phyloP scores from a whole-genome alignment of 2,888 invertebrate species.

The Parthenolecanium corni region DNA sequence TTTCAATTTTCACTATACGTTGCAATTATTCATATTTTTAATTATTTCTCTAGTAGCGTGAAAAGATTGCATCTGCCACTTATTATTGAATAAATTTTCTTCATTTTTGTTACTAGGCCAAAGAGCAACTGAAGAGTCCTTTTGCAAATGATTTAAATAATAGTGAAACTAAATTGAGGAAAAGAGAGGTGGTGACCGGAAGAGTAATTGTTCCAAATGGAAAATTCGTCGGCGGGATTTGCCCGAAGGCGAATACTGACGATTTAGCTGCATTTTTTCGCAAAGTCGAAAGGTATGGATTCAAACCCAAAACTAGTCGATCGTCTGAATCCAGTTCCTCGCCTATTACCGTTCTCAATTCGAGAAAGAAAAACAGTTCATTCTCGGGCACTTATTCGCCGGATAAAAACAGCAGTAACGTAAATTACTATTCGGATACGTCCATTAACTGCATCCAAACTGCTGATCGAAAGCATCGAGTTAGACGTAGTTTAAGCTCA shows the following conservation, averaged over 20 bases:
- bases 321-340: not conserved
- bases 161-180: conserved; percentile 3
- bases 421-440: conserved; percentile 22
- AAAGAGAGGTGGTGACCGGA: not conserved
- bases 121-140: conserved; percentile 6
- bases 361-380: conserved; percentile 19
- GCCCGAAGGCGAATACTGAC: conserved; percentile 81
- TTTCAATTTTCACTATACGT: no score
- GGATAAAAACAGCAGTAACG: not conserved
- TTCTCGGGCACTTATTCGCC: not conserved
- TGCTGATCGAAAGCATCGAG: conserved; percentile 4
- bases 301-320: not conserved
- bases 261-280: conserved; percentile 86
- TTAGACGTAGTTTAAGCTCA: conserved; percentile 20
- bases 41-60: no score
- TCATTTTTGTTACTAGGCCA: conserved; percentile 8
- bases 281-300: conserved; percentile 13
- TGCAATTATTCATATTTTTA: no score
- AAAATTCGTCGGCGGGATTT: conserved; percentile 93
- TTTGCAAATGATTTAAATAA: conserved; percentile 4
- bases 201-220: conserved; percentile 70
- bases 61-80: no score
- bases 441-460: not conserved
- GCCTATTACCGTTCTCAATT: not conserved
- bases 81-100: not conserved